Conservation (phyloP, 2,113 vertebrate species). For the Pristiophorus japonicus region DNA sequence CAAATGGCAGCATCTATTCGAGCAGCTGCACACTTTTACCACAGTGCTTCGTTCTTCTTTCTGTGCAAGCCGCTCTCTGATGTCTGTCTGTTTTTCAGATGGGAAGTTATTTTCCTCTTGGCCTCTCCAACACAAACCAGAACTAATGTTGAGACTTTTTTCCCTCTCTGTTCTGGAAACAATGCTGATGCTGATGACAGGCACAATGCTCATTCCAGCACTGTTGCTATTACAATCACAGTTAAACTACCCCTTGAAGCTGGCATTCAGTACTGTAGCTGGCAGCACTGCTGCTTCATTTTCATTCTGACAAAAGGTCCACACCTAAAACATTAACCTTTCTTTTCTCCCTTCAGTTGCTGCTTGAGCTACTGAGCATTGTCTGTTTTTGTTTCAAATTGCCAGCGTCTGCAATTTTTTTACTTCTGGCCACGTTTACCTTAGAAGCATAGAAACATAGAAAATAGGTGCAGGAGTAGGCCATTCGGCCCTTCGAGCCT, state of each 20-base stretch:
- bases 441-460: too few species aligned
- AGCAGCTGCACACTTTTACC: not conserved
- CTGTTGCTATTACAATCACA: not conserved
- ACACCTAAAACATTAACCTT: not conserved
- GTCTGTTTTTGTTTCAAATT: not conserved
- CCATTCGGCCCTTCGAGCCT: too few species aligned
- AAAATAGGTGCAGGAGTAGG: too few species aligned
- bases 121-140: not conserved
- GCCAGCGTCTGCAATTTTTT: not conserved
- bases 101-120: not conserved
- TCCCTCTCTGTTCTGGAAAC: not conserved
- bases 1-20: not conserved
- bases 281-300: not conserved
- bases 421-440: not conserved
- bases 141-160: not conserved
- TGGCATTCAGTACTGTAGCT: not conserved
- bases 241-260: not conserved
- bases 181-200: not conserved
- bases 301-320: not conserved
- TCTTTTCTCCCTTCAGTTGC: not conserved
- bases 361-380: not conserved
- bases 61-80: not conserved
- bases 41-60: not conserved
- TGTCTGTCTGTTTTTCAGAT: not conserved
- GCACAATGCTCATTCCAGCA: not conserved